Percentiles rank a stretch among this genome's conserved stretches.
Conservation (phyloP, 2,797 vertebrate species). For the Acropternis orthonyx region DNA sequence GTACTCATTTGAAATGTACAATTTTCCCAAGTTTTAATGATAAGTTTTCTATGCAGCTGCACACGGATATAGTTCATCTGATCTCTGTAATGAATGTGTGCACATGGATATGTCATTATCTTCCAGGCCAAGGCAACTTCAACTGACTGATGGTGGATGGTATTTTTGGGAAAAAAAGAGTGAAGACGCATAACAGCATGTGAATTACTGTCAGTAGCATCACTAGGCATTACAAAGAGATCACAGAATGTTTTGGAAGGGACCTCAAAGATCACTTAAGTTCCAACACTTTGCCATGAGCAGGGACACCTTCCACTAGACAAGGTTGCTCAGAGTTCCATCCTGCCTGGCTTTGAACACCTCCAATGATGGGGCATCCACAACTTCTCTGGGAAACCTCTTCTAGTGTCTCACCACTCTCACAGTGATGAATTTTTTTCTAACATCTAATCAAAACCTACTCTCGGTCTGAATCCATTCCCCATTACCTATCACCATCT, state of each 20-base stretch:
- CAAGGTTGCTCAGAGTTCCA: background rate
- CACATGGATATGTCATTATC: background rate
- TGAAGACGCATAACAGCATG: fast-evolving
- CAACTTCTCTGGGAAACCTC: background rate
- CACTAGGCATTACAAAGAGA: background rate
- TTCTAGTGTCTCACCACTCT: fast-evolving
- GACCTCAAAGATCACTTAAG: background rate
- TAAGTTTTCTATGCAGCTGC: background rate
- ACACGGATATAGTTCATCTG: background rate
- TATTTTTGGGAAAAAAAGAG: fast-evolving
- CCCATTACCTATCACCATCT: background rate
- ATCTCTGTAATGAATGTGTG: background rate
- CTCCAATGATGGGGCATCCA: background rate
- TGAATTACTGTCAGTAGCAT: background rate
- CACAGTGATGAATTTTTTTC: background rate
- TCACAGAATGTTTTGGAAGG: background rate
- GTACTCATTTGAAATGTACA: background rate
- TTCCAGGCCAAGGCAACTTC: background rate
- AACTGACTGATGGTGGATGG: background rate
- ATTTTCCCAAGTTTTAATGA: background rate
- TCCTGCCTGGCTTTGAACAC: background rate
- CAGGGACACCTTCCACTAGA: fast-evolving
- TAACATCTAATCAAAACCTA: background rate
- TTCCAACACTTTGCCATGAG: fast-evolving
- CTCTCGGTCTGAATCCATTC: background rate